Evolutionary conservation across 2,113 vertebrate species (phyloP).

Genomic region (Hyperoodon ampullatus): DNA sequence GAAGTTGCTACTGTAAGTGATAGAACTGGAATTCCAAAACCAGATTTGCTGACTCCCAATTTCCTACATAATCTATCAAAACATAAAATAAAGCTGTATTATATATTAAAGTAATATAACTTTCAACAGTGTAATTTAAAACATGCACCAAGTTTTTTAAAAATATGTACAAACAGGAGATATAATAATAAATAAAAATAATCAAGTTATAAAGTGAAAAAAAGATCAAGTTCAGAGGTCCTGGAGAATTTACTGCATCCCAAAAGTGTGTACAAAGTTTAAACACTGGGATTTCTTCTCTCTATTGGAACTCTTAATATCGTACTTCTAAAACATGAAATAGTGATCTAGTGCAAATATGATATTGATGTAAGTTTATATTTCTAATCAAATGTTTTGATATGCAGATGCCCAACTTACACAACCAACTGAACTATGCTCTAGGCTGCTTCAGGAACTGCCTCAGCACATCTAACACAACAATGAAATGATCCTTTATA

Average conservation of each 20-base stretch:
- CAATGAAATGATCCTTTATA: not conserved
- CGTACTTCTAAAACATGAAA: not conserved
- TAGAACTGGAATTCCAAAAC: not conserved
- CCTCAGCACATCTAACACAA: not conserved
- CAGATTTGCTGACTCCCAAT: slow-evolving; percentile 6
- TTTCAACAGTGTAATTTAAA: slow-evolving; percentile 41
- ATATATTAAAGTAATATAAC: not conserved
- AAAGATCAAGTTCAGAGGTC: not conserved
- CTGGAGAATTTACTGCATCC: not conserved
- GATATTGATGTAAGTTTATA: not conserved
- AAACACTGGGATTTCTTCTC: not conserved
- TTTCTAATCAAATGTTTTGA: slow-evolving; percentile 27
- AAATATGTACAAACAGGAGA: not conserved
- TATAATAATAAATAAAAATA: not conserved
- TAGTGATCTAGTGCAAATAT: not conserved
- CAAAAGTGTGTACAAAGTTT: not conserved
- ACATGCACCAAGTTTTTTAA: not conserved
- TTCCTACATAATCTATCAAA: not conserved
- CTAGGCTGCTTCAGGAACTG: not conserved
- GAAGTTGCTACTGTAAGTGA: not conserved
- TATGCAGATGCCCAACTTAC: not conserved
- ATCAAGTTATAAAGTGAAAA: not conserved
- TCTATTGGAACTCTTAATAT: not conserved
- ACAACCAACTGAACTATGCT: not conserved
- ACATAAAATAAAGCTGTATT: slow-evolving; percentile 7